Conservation (phyloP, 2,113 vertebrate genomes). For the Himantopus leucocephalus region DNA sequence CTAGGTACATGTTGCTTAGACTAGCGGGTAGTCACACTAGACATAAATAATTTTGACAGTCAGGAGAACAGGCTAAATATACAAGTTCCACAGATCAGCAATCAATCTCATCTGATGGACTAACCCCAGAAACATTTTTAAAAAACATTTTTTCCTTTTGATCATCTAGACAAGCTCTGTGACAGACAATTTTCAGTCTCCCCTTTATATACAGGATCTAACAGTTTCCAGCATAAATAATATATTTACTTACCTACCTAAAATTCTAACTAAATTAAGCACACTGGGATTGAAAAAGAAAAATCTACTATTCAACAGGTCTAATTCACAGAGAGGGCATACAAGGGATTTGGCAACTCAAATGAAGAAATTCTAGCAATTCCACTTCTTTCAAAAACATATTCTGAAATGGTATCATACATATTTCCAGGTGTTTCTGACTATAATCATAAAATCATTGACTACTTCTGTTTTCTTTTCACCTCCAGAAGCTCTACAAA, state of each 20-base stretch:
- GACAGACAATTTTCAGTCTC: conserved; percentile 19
- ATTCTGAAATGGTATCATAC: not conserved
- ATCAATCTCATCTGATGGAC: conserved; percentile 48
- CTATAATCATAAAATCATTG: not conserved
- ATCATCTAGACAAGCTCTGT: conserved; percentile 60
- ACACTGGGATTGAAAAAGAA: not conserved
- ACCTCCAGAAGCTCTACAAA: not conserved
- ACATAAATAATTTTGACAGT: conserved; percentile 66
- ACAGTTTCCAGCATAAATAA: conserved; percentile 51
- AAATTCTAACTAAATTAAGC: conserved; percentile 13
- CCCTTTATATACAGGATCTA: conserved; percentile 28
- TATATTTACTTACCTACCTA: not conserved
- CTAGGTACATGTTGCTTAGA: not conserved
- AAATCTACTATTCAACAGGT: not conserved
- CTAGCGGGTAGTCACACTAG: not conserved
- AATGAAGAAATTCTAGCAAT: not conserved
- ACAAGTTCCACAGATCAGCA: conserved; percentile 47
- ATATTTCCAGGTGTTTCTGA: not conserved
- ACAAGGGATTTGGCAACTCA: not conserved
- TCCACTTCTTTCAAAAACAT: not conserved
- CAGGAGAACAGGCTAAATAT: conserved; percentile 37
- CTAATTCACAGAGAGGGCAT: not conserved
- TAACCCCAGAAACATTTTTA: conserved; percentile 38
- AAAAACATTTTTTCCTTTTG: conserved; percentile 29
- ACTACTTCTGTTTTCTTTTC: not conserved